A percentile compares a stretch with the other conserved stretches of the same genome.
These are phyloP conservation scores for Streptopelia turtur DNA, from an alignment of 2,797 vertebrate species.

Conservation along the genomic window DNA sequence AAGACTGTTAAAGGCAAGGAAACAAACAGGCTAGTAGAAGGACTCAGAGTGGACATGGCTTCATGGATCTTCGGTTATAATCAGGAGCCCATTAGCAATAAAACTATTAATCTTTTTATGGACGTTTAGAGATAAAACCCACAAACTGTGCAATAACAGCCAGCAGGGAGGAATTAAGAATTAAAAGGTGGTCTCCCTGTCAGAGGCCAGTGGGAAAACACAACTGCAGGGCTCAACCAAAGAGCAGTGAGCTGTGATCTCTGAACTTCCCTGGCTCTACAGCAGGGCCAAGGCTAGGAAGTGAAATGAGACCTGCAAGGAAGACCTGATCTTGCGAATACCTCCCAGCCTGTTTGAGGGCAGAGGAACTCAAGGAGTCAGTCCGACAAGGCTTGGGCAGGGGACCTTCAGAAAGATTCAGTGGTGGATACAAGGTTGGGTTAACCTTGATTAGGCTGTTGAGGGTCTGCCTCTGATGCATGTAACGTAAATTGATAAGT, in stretches of 20 bases:
- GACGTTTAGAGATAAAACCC: constrained; percentile 58
- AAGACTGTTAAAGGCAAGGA: neutral
- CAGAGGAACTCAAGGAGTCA: neutral
- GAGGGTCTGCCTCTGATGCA: neutral
- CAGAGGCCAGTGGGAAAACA: constrained; percentile 33
- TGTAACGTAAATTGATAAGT: neutral
- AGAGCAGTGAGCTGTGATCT: neutral
- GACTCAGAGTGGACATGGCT: neutral
- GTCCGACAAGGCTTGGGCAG: neutral
- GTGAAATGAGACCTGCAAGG: neutral
- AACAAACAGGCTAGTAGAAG: neutral
- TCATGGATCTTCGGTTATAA: constrained; percentile 24
- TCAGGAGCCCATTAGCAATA: constrained; percentile 46
- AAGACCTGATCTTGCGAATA: neutral
- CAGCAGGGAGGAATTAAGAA: constrained; percentile 37
- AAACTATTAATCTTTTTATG: constrained; percentile 71
- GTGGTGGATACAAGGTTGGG: neutral
- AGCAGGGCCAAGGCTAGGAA: neutral
- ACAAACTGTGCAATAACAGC: constrained; percentile 37
- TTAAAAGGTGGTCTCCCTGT: constrained; percentile 24
- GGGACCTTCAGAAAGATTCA: neutral
- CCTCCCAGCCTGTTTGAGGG: rapidly evolving
- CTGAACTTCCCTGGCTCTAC: neutral
- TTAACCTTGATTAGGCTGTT: neutral
- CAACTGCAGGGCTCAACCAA: rapidly evolving